Evolutionary conservation across 2,888 invertebrate species (phyloP).

Genomic region (Drosophila putrida): DNA sequence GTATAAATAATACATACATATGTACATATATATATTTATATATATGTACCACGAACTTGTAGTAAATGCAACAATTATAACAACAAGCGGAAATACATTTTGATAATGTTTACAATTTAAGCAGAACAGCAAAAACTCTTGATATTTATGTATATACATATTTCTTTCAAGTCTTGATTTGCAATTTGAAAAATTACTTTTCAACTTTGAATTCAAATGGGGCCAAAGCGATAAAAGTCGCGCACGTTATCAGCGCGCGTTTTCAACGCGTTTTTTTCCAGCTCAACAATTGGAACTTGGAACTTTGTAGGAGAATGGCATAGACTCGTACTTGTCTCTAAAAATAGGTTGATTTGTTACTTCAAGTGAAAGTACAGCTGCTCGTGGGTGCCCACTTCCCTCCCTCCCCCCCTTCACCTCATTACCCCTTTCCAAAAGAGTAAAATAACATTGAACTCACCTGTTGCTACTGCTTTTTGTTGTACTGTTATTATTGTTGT

Average conservation of each 20-base stretch:
- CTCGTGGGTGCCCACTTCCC: slow-evolving; percentile 24
- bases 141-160: background rate
- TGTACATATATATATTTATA: background rate
- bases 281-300: background rate
- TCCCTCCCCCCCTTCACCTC: background rate
- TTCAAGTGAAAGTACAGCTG: slow-evolving; percentile 44
- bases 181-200: slow-evolving; percentile 2
- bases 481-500: slow-evolving; percentile 14
- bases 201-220: background rate
- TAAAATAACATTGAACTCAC: slow-evolving; percentile 40
- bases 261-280: background rate
- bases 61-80: background rate
- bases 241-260: slow-evolving; percentile 30
- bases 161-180: background rate
- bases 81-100: slow-evolving; percentile 17
- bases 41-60: background rate
- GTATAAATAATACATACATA: background rate
- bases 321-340: slow-evolving; percentile 16
- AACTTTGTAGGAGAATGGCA: background rate
- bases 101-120: slow-evolving; percentile 15
- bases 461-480: slow-evolving; percentile 43
- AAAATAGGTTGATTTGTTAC: slow-evolving; percentile 11
- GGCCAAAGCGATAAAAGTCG: slow-evolving; percentile 14
- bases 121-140: background rate
- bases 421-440: background rate